Evolutionary conservation across 2,797 vertebrate species (phyloP), one percentile per base, ranked within the genome.

Genomic region (Perodicticus potto): DNA sequence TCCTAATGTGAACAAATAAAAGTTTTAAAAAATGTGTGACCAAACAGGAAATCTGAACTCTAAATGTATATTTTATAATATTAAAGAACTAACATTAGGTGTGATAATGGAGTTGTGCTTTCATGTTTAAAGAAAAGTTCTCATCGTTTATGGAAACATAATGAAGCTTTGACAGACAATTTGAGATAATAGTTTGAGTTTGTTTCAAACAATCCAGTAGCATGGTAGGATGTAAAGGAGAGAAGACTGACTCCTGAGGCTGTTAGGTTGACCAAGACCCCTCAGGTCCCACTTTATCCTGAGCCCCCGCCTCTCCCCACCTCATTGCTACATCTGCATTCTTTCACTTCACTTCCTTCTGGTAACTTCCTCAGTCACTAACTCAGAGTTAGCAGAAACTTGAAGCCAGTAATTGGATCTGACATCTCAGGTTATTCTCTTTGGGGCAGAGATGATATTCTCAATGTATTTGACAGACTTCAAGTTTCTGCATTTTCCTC

Each of bases 81-180:
- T 82, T 59, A 76, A 87, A 76, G 12, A 76, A 91, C 72, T 82
- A 76, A 69, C 61, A 34, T 37, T 67, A 65, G 65, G 29, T 80
- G 32, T 72, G 65, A 78, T 53, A 77, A 77, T 77, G 32, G 45
- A 74, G 12, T 37, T 93, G 20, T 49, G 4, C 22, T 77, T 69
- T 74, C 63, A 45, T 78, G 63, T 82, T 55, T n/a, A 84, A 72
- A 59, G 77, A 77, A 69, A 59, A 53, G 37, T 69, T 17, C 16
- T 89, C 61, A 65, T 23, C n/a, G 86, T 86, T 94, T 86, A 45
- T 7, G 17, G 34, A 87, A 95, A 92, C 14, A 29, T 86, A 76
- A 92, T 40, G 11, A 84, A 78, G 5, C 55, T 69, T 53, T 40
- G n/a, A 82, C 69, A 83, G 40, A 45, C n/a, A 13, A 70, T 70